Conservation (phyloP, 1,140 invertebrate genomes). For the Scaptodrosophila lebanonensis region DNA sequence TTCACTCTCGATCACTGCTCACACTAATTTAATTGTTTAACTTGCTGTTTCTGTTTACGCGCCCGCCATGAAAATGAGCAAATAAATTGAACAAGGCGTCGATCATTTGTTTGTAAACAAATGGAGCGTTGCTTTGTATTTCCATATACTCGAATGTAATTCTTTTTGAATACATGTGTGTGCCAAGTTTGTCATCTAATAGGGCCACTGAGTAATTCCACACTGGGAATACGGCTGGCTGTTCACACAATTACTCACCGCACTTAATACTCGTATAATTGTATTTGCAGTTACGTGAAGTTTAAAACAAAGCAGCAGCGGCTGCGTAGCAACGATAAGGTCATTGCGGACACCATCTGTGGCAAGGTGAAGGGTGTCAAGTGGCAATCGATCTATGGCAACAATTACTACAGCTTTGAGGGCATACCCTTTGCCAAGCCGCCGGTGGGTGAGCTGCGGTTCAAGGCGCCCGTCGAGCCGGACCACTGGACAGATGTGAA, state of each 20-base stretch:
- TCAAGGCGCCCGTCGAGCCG: conserved; percentile 78
- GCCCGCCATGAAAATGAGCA: background rate
- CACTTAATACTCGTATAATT: no score
- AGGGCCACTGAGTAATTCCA: no score
- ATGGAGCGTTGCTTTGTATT: no score
- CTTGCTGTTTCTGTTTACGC: background rate
- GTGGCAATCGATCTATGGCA: conserved; percentile 63
- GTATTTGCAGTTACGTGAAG: conserved; percentile 64
- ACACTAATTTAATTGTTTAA: no score
- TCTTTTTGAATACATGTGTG: no score
- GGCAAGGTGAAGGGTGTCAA: conserved; percentile 70
- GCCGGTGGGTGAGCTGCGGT: conserved; percentile 78
- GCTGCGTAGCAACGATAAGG: conserved; percentile 66
- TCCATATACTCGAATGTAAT: no score
- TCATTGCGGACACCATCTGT: conserved; percentile 60
- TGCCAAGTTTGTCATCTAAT: no score
- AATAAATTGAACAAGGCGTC: conserved; percentile 3
- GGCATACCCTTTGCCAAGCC: conserved; percentile 81
- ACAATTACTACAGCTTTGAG: conserved; percentile 77
- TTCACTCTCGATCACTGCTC: no score
- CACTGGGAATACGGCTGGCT: no score
- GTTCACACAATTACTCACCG: no score
- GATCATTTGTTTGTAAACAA: conserved; percentile 44
- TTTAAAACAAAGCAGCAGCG: conserved; percentile 74
- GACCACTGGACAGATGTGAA: conserved; percentile 64